These are phyloP conservation scores for Scomber colias DNA, from an alignment of 2,113 vertebrate genomes.

Conservation along the genomic window DNA sequence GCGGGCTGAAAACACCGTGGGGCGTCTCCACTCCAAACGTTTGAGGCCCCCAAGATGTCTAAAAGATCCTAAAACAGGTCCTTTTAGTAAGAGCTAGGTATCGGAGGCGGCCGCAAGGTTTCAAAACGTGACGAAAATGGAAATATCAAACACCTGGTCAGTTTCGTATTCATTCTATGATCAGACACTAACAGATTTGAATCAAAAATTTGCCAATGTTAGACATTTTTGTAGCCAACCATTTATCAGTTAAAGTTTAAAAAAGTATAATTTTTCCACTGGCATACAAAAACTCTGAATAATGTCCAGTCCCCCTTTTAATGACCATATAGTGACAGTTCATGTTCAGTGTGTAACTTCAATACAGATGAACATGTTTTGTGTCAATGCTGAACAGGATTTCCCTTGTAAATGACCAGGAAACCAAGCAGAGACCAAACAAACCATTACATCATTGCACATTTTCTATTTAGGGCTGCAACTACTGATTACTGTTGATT, in stretches of 20 bases:
- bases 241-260: too few species aligned
- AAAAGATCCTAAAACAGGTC: not conserved
- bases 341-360: not conserved
- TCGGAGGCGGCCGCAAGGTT: too few species aligned
- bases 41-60: not conserved
- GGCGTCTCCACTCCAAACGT: slow-evolving; percentile 1
- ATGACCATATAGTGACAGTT: not conserved
- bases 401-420: not conserved
- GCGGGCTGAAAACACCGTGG: slow-evolving; percentile 27
- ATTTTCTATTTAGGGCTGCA: not conserved
- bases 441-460: not conserved
- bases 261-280: too few species aligned
- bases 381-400: not conserved
- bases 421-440: not conserved
- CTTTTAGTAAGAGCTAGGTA: not conserved
- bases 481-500: not conserved
- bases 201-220: not conserved
- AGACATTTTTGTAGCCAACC: too few species aligned
- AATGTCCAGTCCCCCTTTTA: too few species aligned
- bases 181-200: not conserved
- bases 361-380: not conserved
- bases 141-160: not conserved
- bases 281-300: too few species aligned
- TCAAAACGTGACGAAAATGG: not conserved
- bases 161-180: not conserved